Base-by-base conservation (phyloP, 1,140 invertebrate genomes). In the Drosophila baimaii region DNA sequence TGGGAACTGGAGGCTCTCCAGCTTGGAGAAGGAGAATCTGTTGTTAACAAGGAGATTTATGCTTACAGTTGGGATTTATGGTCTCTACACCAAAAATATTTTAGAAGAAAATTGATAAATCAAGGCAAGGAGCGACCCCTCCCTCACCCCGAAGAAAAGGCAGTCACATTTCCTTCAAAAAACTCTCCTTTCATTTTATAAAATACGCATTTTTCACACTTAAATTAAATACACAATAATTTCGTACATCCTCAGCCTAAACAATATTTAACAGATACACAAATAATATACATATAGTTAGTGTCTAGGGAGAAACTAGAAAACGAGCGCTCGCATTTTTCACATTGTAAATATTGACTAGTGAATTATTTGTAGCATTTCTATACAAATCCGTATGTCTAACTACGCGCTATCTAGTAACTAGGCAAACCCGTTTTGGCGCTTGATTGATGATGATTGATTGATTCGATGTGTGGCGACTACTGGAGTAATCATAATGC, bases 301-400 rank as follows among this genome's bases (percentile, higher is more conserved):
- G 25, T 44, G 54, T 41, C 70, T 77, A 82, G 44, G 65, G 63
- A 46, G 51, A 76, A 83, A 81, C 63, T 88, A 88, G 54, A 81
- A 31, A 78, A 81, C 79, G 83, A 84, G 82, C 79, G 76, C 84
- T 89, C 69, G 84, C 72, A 88, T 80, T 81, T 81, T 89, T 88
- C 84, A 88, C 85, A 81, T 88, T 89, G 84, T 91, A 91, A 89
- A 79, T 83, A 85, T 69, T 91, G 88, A 90, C 88, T 90, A 90
- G 88, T 84, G 78, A 82, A 91, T 85, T 81, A 89, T 77, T 89
- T 89, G 79, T 89, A 69, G 84, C 79, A 77, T 83, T 77, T 62
- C 29, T 46, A 27, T 37, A 61, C 54, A 63, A 27, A 77, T 52
- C 35, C 37, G 25, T 37, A 43, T 55, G 55, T 68, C 27, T 69